Percentiles rank a stretch among this genome's conserved stretches.
Evolutionary conservation across 2,113 vertebrate species (phyloP).

Genomic region (Neotoma lepida): DNA sequence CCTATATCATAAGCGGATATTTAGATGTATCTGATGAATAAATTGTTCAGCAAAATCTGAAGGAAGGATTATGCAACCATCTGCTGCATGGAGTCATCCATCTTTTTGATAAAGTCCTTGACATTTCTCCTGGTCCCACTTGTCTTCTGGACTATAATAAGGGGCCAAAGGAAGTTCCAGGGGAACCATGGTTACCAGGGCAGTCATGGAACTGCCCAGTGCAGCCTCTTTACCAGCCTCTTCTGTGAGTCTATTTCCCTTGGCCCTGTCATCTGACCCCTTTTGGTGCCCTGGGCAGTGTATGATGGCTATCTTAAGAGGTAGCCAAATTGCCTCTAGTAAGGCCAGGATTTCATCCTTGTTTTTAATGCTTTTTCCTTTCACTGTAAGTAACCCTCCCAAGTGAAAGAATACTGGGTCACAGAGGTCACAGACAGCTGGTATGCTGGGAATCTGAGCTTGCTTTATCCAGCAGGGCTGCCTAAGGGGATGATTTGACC

Average conservation of each 20-base stretch:
- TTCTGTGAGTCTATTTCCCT: not conserved
- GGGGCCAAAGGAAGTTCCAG: accelerated
- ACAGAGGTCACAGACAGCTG: no score
- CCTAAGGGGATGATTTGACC: no score
- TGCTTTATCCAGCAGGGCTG: no score
- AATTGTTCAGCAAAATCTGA: not conserved
- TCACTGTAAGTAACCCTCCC: accelerated
- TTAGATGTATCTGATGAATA: not conserved
- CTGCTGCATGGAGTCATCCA: not conserved
- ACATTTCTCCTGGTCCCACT: not conserved
- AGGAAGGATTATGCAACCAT: no score
- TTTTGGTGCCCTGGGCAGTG: not conserved
- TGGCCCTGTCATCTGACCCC: no score
- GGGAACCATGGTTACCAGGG: not conserved
- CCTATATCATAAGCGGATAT: not conserved
- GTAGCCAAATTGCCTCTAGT: not conserved
- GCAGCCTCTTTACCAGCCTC: not conserved
- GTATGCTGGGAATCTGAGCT: no score
- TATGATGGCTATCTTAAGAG: not conserved
- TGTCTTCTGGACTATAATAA: no score
- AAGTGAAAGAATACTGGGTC: no score
- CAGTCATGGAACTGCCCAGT: no score
- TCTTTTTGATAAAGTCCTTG: not conserved
- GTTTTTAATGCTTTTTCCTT: not conserved
- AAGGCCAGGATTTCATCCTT: not conserved